Conservation (phyloP, 2,797 vertebrate genomes). For the Lepus townsendii region DNA sequence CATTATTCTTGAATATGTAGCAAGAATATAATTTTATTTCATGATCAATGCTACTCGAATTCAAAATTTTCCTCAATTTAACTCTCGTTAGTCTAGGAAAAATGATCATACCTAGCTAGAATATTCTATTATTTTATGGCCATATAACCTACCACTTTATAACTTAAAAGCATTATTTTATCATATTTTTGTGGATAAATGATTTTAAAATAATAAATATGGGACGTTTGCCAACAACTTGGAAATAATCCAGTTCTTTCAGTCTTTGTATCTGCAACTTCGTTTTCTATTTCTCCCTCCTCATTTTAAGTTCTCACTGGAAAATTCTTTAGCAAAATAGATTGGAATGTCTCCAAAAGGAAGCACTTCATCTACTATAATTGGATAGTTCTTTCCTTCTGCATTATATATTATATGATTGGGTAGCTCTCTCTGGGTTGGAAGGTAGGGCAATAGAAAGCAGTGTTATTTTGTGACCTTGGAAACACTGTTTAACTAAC, state of each 20-base stretch:
- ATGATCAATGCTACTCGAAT: slow-evolving; percentile 59
- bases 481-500: slow-evolving; percentile 6
- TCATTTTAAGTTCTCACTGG: slow-evolving; percentile 53
- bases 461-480: slow-evolving; percentile 14
- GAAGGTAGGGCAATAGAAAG: slow-evolving; percentile 1
- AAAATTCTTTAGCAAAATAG: slow-evolving; percentile 54
- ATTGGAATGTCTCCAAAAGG: slow-evolving; percentile 12
- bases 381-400: slow-evolving; percentile 24
- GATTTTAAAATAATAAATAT: background rate
- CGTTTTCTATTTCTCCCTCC: slow-evolving; percentile 20
- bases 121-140: slow-evolving; percentile 7
- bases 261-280: background rate
- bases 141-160: background rate
- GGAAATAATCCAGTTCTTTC: slow-evolving; percentile 44
- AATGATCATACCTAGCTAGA: slow-evolving; percentile 1
- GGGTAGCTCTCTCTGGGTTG: background rate
- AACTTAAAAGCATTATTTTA: slow-evolving; percentile 52
- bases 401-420: background rate
- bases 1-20: slow-evolving; percentile 75
- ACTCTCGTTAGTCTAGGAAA: slow-evolving; percentile 53
- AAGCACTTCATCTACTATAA: slow-evolving; percentile 10
- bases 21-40: slow-evolving; percentile 74
- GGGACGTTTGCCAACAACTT: slow-evolving; percentile 13
- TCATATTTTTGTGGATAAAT: slow-evolving; percentile 33
- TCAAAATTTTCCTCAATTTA: slow-evolving; percentile 52